Base-by-base conservation (phyloP, 1,140 invertebrate species). In the Drosophila mauritiana region DNA sequence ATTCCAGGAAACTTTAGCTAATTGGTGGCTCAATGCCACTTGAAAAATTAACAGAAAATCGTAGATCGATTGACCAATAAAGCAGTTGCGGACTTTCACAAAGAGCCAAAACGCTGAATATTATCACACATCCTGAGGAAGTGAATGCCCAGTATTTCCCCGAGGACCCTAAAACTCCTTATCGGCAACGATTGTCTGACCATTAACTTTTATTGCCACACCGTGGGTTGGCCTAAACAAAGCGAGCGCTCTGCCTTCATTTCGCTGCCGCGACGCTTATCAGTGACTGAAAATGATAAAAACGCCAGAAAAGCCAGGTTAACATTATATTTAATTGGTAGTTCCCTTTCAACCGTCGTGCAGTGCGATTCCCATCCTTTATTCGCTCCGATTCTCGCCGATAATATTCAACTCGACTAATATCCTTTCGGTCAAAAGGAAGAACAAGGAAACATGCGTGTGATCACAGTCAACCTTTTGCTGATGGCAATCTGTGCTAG, bases 251-350 rank as follows among this genome's bases (percentile, higher is more conserved):
- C 69, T 74, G 58, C 52, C 25, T 51, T 74, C 59, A 46, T 45
- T 45, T 46, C 53, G 34, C 61, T 54, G 55, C 40, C 53, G 31
- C 53, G 31, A 5, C 17, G 49, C 75, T 88, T 88, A 88, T 88
- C 82, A 78, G 81, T 27, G 51, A 48, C 46, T 46, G 42, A 34
- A 56, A 75, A 77, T 57, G 83, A 83, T 82, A 88, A 89, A 89
- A 89, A 90, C 74, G 62, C 68, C 73, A 70, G 77, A 89, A 89
- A 90, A 78, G 64, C 73, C 73, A 73, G 77, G 82, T 90, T 91
- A 91, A 91, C 82, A 88, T 78, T 88, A 68, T 86, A 90, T 90
- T 85, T 88, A 88, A 90, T 84, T 88, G 82, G 62, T 91, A 91
- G 90, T 91, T 81, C 54, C 64, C 63, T 73, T 88, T 81, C 58